A percentile compares a stretch with the other conserved stretches of the same genome.
phyloP scores from a whole-genome alignment of 2,797 vertebrate genomes.

The Cynodonichthys magdalenae region DNA sequence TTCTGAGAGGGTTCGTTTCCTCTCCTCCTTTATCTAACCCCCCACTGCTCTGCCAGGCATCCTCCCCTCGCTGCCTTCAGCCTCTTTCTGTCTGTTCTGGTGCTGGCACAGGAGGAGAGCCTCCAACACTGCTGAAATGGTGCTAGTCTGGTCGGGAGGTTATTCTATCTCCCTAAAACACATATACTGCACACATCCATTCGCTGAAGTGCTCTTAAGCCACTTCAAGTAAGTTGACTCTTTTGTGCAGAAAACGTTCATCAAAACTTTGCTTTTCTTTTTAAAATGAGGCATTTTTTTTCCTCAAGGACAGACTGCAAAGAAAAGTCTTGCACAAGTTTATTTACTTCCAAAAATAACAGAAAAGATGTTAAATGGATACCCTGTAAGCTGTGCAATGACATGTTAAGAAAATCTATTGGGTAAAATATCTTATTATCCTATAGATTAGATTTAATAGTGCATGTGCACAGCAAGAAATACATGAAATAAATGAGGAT shows the following conservation, averaged over 20 bases:
- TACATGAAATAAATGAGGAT: constrained; percentile 14
- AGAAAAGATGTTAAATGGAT: background rate
- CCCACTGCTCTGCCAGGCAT: constrained; percentile 12
- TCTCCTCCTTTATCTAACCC: constrained; percentile 38
- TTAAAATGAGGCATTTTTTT: constrained; percentile 3
- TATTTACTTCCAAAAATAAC: background rate
- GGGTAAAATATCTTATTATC: background rate
- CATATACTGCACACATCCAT: constrained; percentile 7
- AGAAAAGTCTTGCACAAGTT: too few species aligned
- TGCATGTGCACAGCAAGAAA: constrained; percentile 7
- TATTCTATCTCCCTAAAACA: constrained; percentile 24
- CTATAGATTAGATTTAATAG: constrained; percentile 8
- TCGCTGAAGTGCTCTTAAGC: constrained; percentile 16
- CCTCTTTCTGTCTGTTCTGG: constrained; percentile 74
- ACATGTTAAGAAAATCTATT: background rate
- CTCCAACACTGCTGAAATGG: constrained; percentile 43
- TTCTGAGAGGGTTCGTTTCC: constrained; percentile 55
- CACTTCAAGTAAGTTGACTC: constrained; percentile 20
- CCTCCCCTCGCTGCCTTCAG: constrained; percentile 55
- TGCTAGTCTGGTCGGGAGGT: constrained; percentile 60
- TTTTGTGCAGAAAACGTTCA: constrained; percentile 10
- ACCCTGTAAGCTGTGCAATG: background rate
- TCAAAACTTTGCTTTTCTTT: constrained; percentile 7
- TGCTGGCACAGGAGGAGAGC: constrained; percentile 64
- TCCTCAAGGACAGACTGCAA: too few species aligned